phyloP scores from a whole-genome alignment of 2,797 vertebrate genomes.

The Takifugu ocellatus region DNA sequence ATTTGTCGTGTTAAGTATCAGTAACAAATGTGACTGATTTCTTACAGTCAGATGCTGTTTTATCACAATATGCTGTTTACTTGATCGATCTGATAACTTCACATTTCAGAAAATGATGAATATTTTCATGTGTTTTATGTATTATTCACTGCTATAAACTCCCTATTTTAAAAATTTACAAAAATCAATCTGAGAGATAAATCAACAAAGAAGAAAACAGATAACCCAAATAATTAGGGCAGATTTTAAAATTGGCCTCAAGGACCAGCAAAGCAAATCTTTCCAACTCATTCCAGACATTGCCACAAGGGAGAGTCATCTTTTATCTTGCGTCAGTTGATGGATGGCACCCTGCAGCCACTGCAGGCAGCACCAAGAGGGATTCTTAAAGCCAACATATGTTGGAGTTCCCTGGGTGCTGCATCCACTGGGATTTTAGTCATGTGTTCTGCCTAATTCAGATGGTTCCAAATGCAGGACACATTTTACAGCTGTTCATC shows the following conservation, averaged over 20 bases:
- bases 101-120: too few relatives aligned
- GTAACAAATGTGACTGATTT: too few relatives aligned
- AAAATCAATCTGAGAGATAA: neutral
- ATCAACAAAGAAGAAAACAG: neutral
- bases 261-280: neutral
- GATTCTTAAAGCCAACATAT: slow-evolving; percentile 18
- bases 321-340: slow-evolving; percentile 20
- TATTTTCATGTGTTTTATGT: too few relatives aligned
- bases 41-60: too few relatives aligned
- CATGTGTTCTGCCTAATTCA: neutral
- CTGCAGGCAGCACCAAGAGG: slow-evolving; percentile 11
- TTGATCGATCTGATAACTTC: too few relatives aligned
- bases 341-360: slow-evolving; percentile 37
- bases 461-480: too few relatives aligned
- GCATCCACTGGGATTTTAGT: slow-evolving; percentile 20
- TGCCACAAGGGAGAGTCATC: slow-evolving; percentile 16
- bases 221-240: neutral
- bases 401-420: slow-evolving; percentile 13
- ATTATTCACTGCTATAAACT: too few relatives aligned
- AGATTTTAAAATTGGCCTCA: neutral
- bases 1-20: too few relatives aligned
- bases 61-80: too few relatives aligned
- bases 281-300: slow-evolving; percentile 8
- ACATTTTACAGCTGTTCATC: too few relatives aligned
- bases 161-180: too few relatives aligned